These are phyloP conservation scores for Illadopsis cleaveri DNA, from an alignment of 2,113 vertebrate genomes.

Conservation along the genomic window DNA sequence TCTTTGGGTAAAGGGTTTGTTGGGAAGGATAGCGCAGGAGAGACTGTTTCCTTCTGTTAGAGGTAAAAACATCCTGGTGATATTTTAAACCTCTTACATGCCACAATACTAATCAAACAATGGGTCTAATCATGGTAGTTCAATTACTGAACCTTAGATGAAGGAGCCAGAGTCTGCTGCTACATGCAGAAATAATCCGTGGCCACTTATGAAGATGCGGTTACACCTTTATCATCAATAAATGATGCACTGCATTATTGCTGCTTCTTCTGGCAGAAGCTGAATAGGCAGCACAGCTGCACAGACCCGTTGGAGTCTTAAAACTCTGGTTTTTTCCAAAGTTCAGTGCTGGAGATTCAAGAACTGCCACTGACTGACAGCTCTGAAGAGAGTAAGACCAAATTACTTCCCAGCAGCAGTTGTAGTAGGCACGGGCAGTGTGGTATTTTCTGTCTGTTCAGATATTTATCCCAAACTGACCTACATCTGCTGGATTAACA, in stretches of 20 bases:
- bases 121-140: not conserved
- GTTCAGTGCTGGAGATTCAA: not conserved
- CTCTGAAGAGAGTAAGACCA: slow-evolving; percentile 33
- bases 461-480: slow-evolving; percentile 77
- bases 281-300: not conserved
- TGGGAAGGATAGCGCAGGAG: not conserved
- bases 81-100: not conserved
- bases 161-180: not conserved
- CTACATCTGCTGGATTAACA: slow-evolving; percentile 79
- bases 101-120: not conserved
- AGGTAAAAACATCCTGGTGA: not conserved
- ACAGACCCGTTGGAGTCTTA: not conserved
- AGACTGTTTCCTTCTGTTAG: not conserved
- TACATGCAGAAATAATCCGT: not conserved
- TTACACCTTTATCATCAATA: not conserved
- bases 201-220: not conserved
- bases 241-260: not conserved
- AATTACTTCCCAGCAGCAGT: slow-evolving; percentile 44
- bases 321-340: not conserved
- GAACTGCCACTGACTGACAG: slow-evolving; percentile 4
- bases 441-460: slow-evolving; percentile 62
- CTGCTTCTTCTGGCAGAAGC: not conserved
- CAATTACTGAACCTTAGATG: not conserved
- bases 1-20: not conserved
- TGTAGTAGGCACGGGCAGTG: slow-evolving; percentile 34